Evolutionary conservation across 2,888 invertebrate genomes (phyloP).

Genomic region (Nomada fabriciana): DNA sequence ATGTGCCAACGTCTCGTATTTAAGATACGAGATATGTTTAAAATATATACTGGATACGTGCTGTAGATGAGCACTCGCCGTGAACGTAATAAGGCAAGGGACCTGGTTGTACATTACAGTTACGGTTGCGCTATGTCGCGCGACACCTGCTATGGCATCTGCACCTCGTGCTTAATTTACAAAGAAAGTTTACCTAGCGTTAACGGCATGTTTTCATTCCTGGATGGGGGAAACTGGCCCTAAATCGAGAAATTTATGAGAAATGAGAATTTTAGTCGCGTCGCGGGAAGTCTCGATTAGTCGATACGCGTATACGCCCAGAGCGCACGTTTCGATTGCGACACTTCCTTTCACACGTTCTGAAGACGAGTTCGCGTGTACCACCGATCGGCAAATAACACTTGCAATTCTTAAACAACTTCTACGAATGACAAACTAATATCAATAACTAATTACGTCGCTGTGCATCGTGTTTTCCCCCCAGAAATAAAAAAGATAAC

Average conservation of each 20-base stretch:
- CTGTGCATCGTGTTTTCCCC: too few relatives aligned
- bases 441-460: not conserved
- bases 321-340: slow-evolving; percentile 57
- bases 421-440: not conserved
- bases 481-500: too few relatives aligned
- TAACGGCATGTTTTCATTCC: not conserved
- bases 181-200: slow-evolving; percentile 17
- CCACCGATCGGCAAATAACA: slow-evolving; percentile 21
- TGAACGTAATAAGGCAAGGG: slow-evolving; percentile 14
- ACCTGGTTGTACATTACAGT: slow-evolving; percentile 30
- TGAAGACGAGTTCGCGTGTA: slow-evolving; percentile 11
- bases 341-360: slow-evolving; percentile 71
- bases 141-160: slow-evolving; percentile 7
- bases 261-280: slow-evolving; percentile 6
- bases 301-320: slow-evolving; percentile 7
- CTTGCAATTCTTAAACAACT: slow-evolving; percentile 12
- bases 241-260: not conserved
- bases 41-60: slow-evolving; percentile 24
- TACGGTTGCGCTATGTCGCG: slow-evolving; percentile 16
- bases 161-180: slow-evolving; percentile 10
- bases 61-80: not conserved
- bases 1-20: slow-evolving; percentile 33
- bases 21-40: slow-evolving; percentile 23
- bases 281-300: slow-evolving; percentile 6
- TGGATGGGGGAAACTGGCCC: too few relatives aligned